These are phyloP conservation scores for Luscinia luscinia DNA, from an alignment of 2,797 vertebrate genomes.

Conservation along the genomic window DNA sequence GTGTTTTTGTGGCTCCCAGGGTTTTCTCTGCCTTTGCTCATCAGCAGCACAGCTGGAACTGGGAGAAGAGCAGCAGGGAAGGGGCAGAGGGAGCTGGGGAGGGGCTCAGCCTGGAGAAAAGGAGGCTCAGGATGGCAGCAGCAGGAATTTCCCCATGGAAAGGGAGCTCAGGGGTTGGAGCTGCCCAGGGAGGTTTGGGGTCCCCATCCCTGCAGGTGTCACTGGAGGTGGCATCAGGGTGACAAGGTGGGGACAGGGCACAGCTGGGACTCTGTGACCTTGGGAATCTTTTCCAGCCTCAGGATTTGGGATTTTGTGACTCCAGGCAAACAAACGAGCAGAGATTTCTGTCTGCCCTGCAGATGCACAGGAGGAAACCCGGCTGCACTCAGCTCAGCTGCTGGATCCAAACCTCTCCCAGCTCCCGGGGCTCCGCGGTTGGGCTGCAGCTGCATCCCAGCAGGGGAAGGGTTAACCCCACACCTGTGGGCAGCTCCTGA, in stretches of 20 bases:
- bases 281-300: background rate
- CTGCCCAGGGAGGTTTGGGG: no score
- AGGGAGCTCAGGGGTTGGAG: no score
- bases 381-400: constrained; percentile 12
- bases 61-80: background rate
- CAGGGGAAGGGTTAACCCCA: constrained; percentile 10
- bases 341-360: background rate
- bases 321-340: background rate
- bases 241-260: background rate
- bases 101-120: no score
- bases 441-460: background rate
- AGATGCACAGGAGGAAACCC: constrained; percentile 12
- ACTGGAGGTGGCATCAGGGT: background rate
- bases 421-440: background rate
- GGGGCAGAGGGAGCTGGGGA: no score
- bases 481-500: constrained; percentile 28
- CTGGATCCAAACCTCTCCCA: background rate
- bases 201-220: background rate
- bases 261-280: background rate
- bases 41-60: background rate
- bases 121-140: no score
- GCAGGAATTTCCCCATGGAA: no score
- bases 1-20: background rate
- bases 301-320: background rate
- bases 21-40: background rate